phyloP scores from a whole-genome alignment of 37 sponge, comb jelly and placozoan species.

The Tethya wilhelma region DNA sequence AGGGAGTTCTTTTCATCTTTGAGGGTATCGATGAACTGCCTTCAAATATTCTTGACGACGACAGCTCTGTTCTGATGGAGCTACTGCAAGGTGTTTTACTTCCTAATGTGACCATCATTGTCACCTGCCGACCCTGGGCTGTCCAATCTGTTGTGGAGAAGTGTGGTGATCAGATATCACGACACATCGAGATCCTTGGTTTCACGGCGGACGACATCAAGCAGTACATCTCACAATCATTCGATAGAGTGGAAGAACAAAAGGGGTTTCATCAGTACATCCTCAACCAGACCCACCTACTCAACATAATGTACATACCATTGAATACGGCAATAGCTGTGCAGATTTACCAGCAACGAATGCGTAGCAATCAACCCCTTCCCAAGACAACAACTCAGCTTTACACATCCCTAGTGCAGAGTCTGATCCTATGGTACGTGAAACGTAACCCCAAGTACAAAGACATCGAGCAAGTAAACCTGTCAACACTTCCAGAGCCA shows the following conservation, averaged over 20 bases:
- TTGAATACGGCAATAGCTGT: no score
- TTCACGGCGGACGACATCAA: constrained; percentile 10
- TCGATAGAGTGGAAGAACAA: not conserved
- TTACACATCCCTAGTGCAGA: not conserved
- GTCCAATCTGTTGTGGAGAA: not conserved
- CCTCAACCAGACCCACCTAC: no score
- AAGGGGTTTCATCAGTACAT: not conserved
- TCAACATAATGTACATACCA: no score
- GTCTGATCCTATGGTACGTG: not conserved
- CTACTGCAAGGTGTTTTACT: constrained; percentile 1
- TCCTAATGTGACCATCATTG: not conserved
- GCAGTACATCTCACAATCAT: not conserved
- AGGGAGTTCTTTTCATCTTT: constrained; percentile 2
- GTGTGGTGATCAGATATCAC: not conserved
- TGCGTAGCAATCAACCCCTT: not conserved
- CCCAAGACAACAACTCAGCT: constrained; percentile 1
- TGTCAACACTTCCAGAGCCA: not conserved
- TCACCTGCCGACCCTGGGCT: constrained; percentile 23
- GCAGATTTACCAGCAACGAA: no score
- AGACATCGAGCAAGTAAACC: not conserved
- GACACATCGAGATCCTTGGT: constrained; percentile 2
- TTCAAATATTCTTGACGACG: not conserved
- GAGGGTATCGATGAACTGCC: constrained; percentile 26
- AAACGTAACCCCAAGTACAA: not conserved
- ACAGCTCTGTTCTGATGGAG: not conserved